Evolutionary conservation across 2,797 vertebrate genomes (phyloP).

Genomic region (Adrianichthys oophorus): DNA sequence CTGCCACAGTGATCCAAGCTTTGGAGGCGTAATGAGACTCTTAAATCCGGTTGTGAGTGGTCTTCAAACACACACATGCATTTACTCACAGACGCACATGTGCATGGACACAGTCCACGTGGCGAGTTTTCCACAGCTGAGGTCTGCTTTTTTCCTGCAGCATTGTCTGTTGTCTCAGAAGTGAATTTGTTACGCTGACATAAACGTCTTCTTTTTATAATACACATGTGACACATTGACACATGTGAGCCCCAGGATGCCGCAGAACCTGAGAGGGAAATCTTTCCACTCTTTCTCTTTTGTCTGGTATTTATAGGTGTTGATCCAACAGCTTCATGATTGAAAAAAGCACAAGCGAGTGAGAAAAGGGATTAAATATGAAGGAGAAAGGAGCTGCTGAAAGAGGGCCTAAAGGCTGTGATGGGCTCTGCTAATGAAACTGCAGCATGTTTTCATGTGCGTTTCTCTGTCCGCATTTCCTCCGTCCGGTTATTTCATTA

Average conservation of each 20-base stretch:
- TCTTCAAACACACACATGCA: background rate
- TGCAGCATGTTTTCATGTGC: conserved; percentile 23
- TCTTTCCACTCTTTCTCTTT: conserved; percentile 1
- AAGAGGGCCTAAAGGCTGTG: conserved; percentile 20
- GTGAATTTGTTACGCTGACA: conserved; percentile 13
- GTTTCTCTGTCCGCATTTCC: conserved; percentile 23
- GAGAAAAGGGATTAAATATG: conserved; percentile 2
- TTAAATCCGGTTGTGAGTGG: background rate
- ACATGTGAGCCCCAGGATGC: too few relatives aligned
- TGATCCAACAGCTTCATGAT: conserved; percentile 22
- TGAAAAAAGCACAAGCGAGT: conserved; percentile 12
- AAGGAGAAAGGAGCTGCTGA: conserved; percentile 9
- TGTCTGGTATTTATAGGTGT: conserved; percentile 12
- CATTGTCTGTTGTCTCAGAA: conserved; percentile 3
- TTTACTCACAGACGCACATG: background rate
- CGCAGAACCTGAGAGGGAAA: background rate
- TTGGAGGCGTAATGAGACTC: conserved; percentile 24
- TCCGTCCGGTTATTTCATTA: conserved; percentile 43
- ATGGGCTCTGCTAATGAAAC: conserved; percentile 47
- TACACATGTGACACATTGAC: too few relatives aligned
- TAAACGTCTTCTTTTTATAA: too few relatives aligned
- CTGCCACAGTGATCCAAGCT: background rate
- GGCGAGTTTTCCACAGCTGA: conserved; percentile 24
- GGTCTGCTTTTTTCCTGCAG: conserved; percentile 11
- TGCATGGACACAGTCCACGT: conserved; percentile 17